Evolutionary conservation across 2,113 vertebrate species (phyloP), one percentile per base, ranked within the genome.

Genomic region (Passer montanus): DNA sequence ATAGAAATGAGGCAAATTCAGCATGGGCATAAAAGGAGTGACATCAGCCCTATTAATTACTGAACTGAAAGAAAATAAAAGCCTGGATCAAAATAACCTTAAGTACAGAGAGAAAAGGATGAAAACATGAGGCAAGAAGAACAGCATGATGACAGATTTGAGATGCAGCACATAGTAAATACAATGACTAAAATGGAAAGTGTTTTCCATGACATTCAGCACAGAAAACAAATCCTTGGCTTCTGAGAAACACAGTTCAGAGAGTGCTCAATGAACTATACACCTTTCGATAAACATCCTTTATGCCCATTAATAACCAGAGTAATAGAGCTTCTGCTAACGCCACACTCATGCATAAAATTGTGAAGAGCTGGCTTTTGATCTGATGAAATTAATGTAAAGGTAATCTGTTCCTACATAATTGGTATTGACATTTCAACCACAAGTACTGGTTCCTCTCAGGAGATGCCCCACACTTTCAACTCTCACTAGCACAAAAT

Each of bases 1-100:
- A 84, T 22, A 96, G 83, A 88, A 96, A 93, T 89, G 68, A 95
- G 53, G 81, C 35, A 93, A 95, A 96, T 90, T 70, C 93, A 96
- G 63, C 56, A 77, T 14, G 27, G 55, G 59, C 43, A 81, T 85
- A 91, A 96, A 84, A 75, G 73, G n/a, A 87, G 59, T n/a, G 60
- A 84, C 93, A 79, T 87, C 66, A 93, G 68, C 44, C 72, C 80
- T 93, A 69, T 93, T 96, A 93, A 96, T 96, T 94, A 95, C 62
- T 23, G 19, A 93, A 63, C 53, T 88, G 80, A 93, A 96, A 92
- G 79, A 79, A 92, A 81, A 93, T 87, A 87, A 93, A 94, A 91
- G 81, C 74, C 50, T 22, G 37, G 50, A 93, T 87, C 88, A 97
- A 96, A 97, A 94, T 64, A 95, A 95, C 91, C 72, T 79, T 82